These are phyloP conservation scores for Zingel zingel DNA, from an alignment of 2,113 vertebrate species.

Conservation along the genomic window DNA sequence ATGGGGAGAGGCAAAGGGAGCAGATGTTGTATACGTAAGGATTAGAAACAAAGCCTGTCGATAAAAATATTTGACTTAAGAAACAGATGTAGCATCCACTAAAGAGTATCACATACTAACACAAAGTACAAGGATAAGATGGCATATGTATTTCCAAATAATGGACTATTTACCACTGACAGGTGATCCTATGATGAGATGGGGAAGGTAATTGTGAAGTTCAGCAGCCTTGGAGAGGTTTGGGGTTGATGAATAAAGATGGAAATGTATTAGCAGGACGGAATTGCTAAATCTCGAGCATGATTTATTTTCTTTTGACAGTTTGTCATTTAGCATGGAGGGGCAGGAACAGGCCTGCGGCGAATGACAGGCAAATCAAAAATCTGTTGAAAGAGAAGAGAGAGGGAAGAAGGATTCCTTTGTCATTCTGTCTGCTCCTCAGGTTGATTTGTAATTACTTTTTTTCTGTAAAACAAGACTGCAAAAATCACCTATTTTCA, in stretches of 20 bases:
- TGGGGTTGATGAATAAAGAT: background rate
- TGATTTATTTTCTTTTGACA: slow-evolving; percentile 20
- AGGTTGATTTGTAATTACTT: background rate
- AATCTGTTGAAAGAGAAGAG: background rate
- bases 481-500: background rate
- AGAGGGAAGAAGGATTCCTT: slow-evolving; percentile 4
- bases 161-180: too few species aligned
- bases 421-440: background rate
- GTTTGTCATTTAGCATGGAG: background rate
- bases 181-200: background rate
- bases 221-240: background rate
- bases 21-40: background rate
- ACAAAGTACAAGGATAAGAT: background rate
- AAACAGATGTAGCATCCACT: background rate
- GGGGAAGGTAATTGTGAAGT: background rate
- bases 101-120: background rate
- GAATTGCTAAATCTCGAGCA: background rate
- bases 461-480: background rate
- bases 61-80: background rate
- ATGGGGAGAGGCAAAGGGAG: background rate
- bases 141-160: background rate
- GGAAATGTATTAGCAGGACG: background rate
- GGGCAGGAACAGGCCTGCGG: slow-evolving; percentile 24
- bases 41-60: background rate
- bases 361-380: slow-evolving; percentile 3